A percentile compares a stretch with the other conserved stretches of the same genome.
phyloP scores from a whole-genome alignment of 2,888 invertebrate species.

The Palloptera scutellata region DNA sequence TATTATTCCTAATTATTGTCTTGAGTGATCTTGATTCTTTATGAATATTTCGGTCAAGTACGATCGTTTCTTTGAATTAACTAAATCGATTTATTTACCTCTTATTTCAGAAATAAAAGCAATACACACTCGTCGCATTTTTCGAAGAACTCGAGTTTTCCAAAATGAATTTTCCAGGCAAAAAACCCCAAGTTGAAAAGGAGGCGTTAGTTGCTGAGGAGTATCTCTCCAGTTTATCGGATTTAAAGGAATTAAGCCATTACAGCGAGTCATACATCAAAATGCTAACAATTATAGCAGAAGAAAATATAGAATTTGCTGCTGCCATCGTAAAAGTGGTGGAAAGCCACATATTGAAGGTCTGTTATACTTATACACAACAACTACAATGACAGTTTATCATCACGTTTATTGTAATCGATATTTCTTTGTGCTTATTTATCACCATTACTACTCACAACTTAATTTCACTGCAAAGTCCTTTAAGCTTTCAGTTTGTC shows the following conservation, averaged over 20 bases:
- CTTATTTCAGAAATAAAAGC: neutral
- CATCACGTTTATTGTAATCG: too few species aligned
- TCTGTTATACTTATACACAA: constrained; percentile 59
- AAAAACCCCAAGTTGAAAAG: constrained; percentile 54
- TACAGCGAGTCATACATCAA: constrained; percentile 99
- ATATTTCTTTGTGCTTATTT: too few species aligned
- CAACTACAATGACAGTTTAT: too few species aligned
- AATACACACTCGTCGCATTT: neutral
- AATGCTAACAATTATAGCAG: constrained; percentile 97
- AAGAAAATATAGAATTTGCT: constrained; percentile 92
- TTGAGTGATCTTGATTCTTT: neutral
- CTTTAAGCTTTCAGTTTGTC: too few species aligned
- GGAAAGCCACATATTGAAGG: constrained; percentile 95
- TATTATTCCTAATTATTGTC: too few species aligned
- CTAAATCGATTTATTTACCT: too few species aligned
- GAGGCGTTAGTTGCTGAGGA: constrained; percentile 82
- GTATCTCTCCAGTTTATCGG: constrained; percentile 87
- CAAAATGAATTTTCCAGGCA: constrained; percentile 49
- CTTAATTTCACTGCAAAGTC: too few species aligned
- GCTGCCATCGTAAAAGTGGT: constrained; percentile 92
- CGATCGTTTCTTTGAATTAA: too few species aligned
- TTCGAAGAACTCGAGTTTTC: too few species aligned
- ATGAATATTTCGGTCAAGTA: neutral
- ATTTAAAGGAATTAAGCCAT: constrained; percentile 87
- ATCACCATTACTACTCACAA: too few species aligned